Evolutionary conservation across 2,797 vertebrate species (phyloP).

Genomic region (Gallirallus australis): DNA sequence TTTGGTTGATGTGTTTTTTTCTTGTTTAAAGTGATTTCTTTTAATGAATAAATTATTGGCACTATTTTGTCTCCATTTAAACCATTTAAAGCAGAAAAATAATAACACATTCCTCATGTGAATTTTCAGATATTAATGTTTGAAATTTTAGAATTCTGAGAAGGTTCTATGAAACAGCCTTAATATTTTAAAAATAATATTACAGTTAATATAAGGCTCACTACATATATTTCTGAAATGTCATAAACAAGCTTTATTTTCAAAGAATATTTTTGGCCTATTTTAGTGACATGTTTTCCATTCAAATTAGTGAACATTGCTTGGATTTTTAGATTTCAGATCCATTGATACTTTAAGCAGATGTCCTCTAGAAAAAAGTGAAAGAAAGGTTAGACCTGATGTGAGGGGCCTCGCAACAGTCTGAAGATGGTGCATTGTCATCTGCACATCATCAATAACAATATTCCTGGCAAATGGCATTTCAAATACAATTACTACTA

Average conservation of each 20-base stretch:
- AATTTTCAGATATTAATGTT: neutral
- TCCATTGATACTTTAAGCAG: neutral
- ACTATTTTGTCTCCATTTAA: neutral
- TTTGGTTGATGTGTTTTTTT: neutral
- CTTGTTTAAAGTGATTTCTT: neutral
- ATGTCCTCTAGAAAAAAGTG: neutral
- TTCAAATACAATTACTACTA: neutral
- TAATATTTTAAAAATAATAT: neutral
- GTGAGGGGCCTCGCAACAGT: constrained; percentile 4
- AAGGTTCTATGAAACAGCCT: neutral
- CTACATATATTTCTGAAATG: neutral
- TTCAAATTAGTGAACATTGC: neutral
- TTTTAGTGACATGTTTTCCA: neutral
- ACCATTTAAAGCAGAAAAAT: neutral
- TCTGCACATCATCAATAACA: neutral
- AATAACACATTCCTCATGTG: neutral
- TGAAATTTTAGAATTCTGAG: neutral
- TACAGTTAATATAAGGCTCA: neutral
- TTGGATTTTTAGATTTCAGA: neutral
- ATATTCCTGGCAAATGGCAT: neutral
- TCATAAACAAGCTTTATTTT: neutral
- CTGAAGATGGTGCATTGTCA: neutral
- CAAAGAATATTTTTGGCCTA: fast-evolving
- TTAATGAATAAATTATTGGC: neutral
- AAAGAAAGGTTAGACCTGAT: constrained; percentile 32